Percentiles rank a stretch among this genome's conserved stretches.
phyloP scores from a whole-genome alignment of 1,140 invertebrate genomes.

The Oncopeltus fasciatus region DNA sequence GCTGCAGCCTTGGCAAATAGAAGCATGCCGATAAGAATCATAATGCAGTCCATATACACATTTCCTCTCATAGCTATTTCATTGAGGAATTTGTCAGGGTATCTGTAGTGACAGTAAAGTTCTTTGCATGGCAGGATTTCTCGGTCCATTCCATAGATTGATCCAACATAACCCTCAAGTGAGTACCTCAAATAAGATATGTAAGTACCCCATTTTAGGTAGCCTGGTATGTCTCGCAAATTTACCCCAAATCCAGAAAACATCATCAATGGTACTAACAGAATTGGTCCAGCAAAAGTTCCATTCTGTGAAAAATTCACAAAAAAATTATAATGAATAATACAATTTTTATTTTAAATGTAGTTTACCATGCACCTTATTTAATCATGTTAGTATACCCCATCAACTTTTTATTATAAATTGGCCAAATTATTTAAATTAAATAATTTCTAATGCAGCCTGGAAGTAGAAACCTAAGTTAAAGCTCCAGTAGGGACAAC shows the following conservation, averaged over 20 bases:
- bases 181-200: conserved; percentile 76
- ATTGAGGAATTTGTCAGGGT: conserved; percentile 54
- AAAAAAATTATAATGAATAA: too few species aligned
- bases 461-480: too few species aligned
- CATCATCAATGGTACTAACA: conserved; percentile 76
- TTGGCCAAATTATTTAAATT: too few species aligned
- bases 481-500: too few species aligned
- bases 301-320: conserved; percentile 57
- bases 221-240: conserved; percentile 55
- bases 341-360: too few species aligned
- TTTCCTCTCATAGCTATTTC: conserved; percentile 67
- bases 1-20: conserved; percentile 53
- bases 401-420: too few species aligned
- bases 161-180: conserved; percentile 64
- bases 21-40: conserved; percentile 53
- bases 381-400: too few species aligned
- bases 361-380: too few species aligned
- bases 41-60: conserved; percentile 69
- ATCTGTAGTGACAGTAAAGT: conserved; percentile 57
- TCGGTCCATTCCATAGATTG: conserved; percentile 67
- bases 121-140: conserved; percentile 43
- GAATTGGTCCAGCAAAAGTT: conserved; percentile 60
- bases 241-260: conserved; percentile 71
- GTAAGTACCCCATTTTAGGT: conserved; percentile 76
- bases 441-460: too few species aligned